Conservation (phyloP, 1,140 invertebrate genomes). For the Tetramorium parvispinum region DNA sequence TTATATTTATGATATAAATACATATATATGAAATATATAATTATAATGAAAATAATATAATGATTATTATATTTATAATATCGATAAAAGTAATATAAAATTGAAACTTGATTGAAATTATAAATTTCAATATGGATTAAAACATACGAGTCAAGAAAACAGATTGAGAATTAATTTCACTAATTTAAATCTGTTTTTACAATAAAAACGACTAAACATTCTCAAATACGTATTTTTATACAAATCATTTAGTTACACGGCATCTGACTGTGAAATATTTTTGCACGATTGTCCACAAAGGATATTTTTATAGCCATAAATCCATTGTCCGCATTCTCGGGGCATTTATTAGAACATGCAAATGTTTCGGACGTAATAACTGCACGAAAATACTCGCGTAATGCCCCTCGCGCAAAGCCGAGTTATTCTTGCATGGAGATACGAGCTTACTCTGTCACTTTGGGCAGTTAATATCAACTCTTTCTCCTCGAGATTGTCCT, state of each 20-base stretch:
- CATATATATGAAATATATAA: too few relatives aligned
- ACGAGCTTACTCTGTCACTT: conserved; percentile 13
- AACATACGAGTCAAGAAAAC: not conserved
- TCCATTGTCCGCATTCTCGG: conserved; percentile 1
- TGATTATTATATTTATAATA: too few relatives aligned
- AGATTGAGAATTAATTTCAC: not conserved
- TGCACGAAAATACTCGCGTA: not conserved
- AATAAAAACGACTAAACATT: not conserved
- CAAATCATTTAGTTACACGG: not conserved
- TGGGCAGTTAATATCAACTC: conserved; percentile 17
- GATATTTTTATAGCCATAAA: not conserved
- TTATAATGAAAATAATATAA: too few relatives aligned
- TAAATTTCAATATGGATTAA: not conserved
- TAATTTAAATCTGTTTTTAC: not conserved
- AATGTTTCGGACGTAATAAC: not conserved
- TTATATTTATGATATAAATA: not conserved
- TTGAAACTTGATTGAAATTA: not conserved
- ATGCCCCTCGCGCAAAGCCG: not conserved
- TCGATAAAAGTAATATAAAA: too few relatives aligned
- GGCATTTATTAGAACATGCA: conserved; percentile 10
- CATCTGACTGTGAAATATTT: not conserved
- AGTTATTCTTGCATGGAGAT: not conserved
- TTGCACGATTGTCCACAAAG: not conserved
- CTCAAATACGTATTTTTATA: not conserved
- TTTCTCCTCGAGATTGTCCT: conserved; percentile 45